A percentile compares a stretch with the other conserved stretches of the same genome.
Evolutionary conservation across 2,888 invertebrate species (phyloP).

Genomic region (Monopis laevigella): DNA sequence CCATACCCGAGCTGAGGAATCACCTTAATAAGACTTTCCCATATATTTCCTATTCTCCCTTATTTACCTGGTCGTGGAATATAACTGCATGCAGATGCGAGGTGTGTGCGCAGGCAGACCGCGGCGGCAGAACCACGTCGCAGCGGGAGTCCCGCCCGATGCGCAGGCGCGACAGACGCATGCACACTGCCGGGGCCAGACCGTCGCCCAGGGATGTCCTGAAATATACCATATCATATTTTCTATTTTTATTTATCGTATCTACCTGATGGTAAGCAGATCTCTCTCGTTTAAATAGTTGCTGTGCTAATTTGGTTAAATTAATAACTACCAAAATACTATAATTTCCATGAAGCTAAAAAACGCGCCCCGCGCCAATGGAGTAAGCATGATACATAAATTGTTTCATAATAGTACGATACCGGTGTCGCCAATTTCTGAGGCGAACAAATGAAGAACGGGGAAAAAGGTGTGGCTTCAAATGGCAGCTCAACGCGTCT

Average conservation of each 20-base stretch:
- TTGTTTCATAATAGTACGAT: too few relatives aligned
- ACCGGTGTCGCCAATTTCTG: too few relatives aligned
- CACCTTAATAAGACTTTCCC: too few relatives aligned
- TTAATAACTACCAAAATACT: too few relatives aligned
- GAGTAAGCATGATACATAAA: too few relatives aligned
- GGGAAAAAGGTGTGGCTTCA: too few relatives aligned
- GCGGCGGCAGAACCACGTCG: constrained; percentile 67
- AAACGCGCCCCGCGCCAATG: too few relatives aligned
- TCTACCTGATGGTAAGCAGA: not conserved
- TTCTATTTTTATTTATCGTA: not conserved
- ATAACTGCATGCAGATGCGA: constrained; percentile 82
- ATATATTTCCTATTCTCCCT: too few relatives aligned
- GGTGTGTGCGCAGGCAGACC: constrained; percentile 74
- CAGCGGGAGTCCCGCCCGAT: constrained; percentile 76
- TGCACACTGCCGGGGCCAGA: constrained; percentile 38
- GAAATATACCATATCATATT: constrained; percentile 1
- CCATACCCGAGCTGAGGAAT: too few relatives aligned
- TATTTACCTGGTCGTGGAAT: constrained; percentile 82
- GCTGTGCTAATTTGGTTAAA: not conserved
- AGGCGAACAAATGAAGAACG: too few relatives aligned
- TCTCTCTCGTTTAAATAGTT: not conserved
- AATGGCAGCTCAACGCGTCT: too few relatives aligned
- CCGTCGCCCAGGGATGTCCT: constrained; percentile 25
- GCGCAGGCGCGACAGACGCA: constrained; percentile 39
- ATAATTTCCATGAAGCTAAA: too few relatives aligned